A percentile compares a stretch with the other conserved stretches of the same genome.
These are phyloP conservation scores for Gnatocerus cornutus DNA, from an alignment of 2,888 invertebrate genomes.

Conservation along the genomic window DNA sequence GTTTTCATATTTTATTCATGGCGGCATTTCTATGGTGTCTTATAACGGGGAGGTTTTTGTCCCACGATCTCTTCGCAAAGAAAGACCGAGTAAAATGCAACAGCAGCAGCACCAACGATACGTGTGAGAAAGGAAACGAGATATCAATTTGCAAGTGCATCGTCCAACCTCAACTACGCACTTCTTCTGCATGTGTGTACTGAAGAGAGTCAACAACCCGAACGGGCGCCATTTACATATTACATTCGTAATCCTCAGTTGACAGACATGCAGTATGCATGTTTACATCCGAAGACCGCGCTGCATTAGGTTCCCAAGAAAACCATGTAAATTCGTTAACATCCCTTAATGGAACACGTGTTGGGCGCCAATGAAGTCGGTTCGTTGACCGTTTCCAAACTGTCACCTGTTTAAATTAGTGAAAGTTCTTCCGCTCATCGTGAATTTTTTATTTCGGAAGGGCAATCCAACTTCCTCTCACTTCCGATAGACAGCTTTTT, in stretches of 20 bases:
- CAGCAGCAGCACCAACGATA: conserved; percentile 48
- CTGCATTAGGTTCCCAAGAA: no score
- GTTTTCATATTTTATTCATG: conserved; percentile 44
- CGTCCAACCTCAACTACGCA: conserved; percentile 41
- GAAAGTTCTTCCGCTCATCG: conserved; percentile 14
- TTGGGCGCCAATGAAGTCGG: background rate
- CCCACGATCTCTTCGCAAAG: conserved; percentile 25
- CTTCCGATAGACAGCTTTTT: conserved; percentile 30
- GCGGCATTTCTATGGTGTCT: conserved; percentile 19
- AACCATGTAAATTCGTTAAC: no score
- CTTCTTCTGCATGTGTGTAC: conserved; percentile 26
- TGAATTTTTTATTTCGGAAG: conserved; percentile 23
- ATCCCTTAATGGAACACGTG: background rate
- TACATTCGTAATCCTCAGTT: conserved; percentile 22
- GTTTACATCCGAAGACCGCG: background rate
- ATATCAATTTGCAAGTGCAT: conserved; percentile 53
- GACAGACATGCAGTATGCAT: conserved; percentile 14
- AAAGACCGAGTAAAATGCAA: conserved; percentile 21
- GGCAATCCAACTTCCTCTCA: conserved; percentile 38
- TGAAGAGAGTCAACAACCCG: conserved; percentile 47
- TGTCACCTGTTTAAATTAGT: background rate
- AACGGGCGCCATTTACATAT: conserved; percentile 40
- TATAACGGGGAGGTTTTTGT: conserved; percentile 38
- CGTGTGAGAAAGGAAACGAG: conserved; percentile 60
- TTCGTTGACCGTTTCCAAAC: background rate